These are phyloP conservation scores for Protonibea diacanthus DNA, from an alignment of 2,797 vertebrate species.

Conservation along the genomic window DNA sequence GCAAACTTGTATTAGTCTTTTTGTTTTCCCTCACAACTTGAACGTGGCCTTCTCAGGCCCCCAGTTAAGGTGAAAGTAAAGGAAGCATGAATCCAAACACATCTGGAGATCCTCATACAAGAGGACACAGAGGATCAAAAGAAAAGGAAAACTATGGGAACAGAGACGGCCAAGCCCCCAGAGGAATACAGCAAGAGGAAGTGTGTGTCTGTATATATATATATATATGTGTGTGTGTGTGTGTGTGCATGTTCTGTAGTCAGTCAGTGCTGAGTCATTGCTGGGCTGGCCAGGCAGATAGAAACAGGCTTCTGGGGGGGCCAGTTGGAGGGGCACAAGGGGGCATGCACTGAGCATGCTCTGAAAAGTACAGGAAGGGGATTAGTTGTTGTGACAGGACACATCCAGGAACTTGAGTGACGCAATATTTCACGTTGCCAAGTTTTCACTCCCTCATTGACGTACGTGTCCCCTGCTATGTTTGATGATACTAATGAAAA, in stretches of 20 bases:
- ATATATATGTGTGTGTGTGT: not conserved
- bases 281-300: slow-evolving; percentile 92
- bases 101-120: slow-evolving; percentile 69
- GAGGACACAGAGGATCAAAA: slow-evolving; percentile 64
- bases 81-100: slow-evolving; percentile 50
- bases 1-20: slow-evolving; percentile 21
- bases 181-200: slow-evolving; percentile 80
- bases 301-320: slow-evolving; percentile 84
- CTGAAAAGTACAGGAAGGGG: slow-evolving; percentile 73
- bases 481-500: slow-evolving; percentile 16
- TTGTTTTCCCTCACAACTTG: slow-evolving; percentile 40
- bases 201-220: slow-evolving; percentile 55
- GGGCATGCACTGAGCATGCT: slow-evolving; percentile 74
- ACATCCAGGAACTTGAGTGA: slow-evolving; percentile 76
- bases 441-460: slow-evolving; percentile 59
- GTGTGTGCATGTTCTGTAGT: slow-evolving; percentile 61
- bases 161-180: slow-evolving; percentile 62
- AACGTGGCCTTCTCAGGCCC: slow-evolving; percentile 20
- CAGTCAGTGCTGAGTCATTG: slow-evolving; percentile 91
- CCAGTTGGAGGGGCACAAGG: slow-evolving; percentile 83
- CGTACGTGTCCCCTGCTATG: slow-evolving; percentile 41
- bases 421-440: slow-evolving; percentile 76
- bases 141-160: slow-evolving; percentile 79
- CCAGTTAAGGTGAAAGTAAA: slow-evolving; percentile 58
- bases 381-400: slow-evolving; percentile 79